Evolutionary conservation across 92 coral and sea anemone genomes (phyloP), one percentile per base, ranked within the genome.

Genomic region (Porites rus): DNA sequence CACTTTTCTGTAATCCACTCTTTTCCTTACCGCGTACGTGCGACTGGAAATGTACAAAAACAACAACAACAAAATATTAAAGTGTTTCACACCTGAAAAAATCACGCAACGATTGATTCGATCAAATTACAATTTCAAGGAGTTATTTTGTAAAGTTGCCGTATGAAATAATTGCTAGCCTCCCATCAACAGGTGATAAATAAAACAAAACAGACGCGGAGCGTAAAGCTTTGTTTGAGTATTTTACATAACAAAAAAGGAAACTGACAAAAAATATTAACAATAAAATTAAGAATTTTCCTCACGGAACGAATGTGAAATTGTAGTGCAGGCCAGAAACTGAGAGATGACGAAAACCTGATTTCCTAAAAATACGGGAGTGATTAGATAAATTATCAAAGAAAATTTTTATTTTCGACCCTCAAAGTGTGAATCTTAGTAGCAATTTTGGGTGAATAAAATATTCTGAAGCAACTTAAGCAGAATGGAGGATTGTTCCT

Each of bases 151-250:
- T 16, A 16, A 18, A 16, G 19, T 62, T 62, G 17, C n/a, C 17
- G 16, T 62, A 4, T 11, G 51, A 51, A 52, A 51, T 10, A 52
- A 60, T 17, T 4, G 43, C 17, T 54, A 4, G 17, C 10, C 8
- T 21, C 13, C 67, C 70, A 58, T 70, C 77, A 70, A 81, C 86
- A 81, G 70, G 70, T 81, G 77, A 61, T 28, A 80, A 69, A 54
- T 80, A 53, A 80, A 69, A 18, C 6, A 14, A 54, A 52, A 5
- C 12, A 13, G 53, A 67, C 72, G 82, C 25, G 66, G 14, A 19
- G 14, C 13, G 38, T 53, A n/a, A 74, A 16, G 46, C 20, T 53
- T 0, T 77, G 52, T 17, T 65, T 65, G 21, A 16, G 25, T n/a
- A 21, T 20, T 21, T 24, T 7, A 75, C 20, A 73, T 7, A 14